These are phyloP conservation scores for Microtus oregoni DNA, from an alignment of 2,113 vertebrate species.

Conservation along the genomic window DNA sequence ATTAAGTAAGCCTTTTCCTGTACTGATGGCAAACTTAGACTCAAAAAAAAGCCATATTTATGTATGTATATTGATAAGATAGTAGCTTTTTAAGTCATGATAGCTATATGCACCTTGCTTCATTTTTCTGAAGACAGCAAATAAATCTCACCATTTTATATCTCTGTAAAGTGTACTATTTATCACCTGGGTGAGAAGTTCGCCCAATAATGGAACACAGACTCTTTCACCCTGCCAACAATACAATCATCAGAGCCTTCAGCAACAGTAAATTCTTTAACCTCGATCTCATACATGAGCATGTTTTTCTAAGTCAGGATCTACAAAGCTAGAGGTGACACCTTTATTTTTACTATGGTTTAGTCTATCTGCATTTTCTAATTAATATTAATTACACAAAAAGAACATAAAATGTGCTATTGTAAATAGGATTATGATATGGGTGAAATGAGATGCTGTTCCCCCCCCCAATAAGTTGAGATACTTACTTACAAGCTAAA, in stretches of 20 bases:
- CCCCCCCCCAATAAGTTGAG: background rate
- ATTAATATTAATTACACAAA: conserved; percentile 28
- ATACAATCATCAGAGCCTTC: conserved; percentile 71
- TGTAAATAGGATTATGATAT: background rate
- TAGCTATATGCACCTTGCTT: background rate
- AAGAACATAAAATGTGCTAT: background rate
- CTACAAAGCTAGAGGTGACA: conserved; percentile 20
- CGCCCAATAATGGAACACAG: conserved; percentile 73
- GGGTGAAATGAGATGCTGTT: background rate
- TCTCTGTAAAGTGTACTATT: conserved; percentile 74
- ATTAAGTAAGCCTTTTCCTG: background rate
- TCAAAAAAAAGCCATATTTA: background rate
- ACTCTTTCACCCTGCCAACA: conserved; percentile 76
- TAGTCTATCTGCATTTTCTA: background rate
- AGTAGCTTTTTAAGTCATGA: conserved; percentile 60
- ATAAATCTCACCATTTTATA: conserved; percentile 73
- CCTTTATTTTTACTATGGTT: conserved; percentile 22
- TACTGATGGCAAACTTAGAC: background rate
- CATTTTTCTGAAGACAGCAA: conserved; percentile 8
- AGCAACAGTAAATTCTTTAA: conserved; percentile 73
- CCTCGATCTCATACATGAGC: conserved; percentile 55
- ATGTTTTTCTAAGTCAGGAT: conserved; percentile 33
- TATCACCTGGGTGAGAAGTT: conserved; percentile 77
- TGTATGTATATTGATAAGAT: background rate
- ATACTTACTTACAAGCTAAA: background rate